Conservation (phyloP, 1,140 invertebrate species). For the Zaprionus camerounensis region DNA sequence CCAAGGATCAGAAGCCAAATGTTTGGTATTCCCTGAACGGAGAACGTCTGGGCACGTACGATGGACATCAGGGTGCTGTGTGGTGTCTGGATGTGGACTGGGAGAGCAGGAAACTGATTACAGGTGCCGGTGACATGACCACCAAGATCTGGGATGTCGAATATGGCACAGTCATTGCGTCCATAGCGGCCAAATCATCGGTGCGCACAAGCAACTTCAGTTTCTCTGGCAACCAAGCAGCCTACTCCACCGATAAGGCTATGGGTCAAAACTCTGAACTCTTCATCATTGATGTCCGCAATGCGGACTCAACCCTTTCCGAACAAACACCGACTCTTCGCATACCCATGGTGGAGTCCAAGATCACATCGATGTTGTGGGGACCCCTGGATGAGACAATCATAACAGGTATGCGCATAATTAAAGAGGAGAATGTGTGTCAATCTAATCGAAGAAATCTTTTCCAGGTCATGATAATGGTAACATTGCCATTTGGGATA, state of each 20-base stretch:
- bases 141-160: conserved; percentile 95
- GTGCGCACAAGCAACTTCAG: conserved; percentile 97
- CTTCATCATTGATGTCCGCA: conserved; percentile 92
- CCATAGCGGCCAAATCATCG: conserved; percentile 92
- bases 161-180: conserved; percentile 90
- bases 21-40: conserved; percentile 99
- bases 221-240: conserved; percentile 95
- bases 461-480: conserved; percentile 93
- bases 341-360: conserved; percentile 88
- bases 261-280: conserved; percentile 96
- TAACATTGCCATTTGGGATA: conserved; percentile 95
- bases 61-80: conserved; percentile 98
- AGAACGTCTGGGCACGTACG: conserved; percentile 97
- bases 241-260: conserved; percentile 96
- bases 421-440: too few relatives aligned
- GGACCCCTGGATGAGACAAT: conserved; percentile 95
- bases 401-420: conserved; percentile 88
- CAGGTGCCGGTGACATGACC: conserved; percentile 97
- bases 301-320: conserved; percentile 87
- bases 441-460: conserved; percentile 1
- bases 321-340: conserved; percentile 87
- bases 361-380: conserved; percentile 97
- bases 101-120: conserved; percentile 96
- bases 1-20: conserved; percentile 98
- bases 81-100: conserved; percentile 99